These are phyloP conservation scores for Melanchra persicariae DNA, from an alignment of 2,888 invertebrate species.

Conservation along the genomic window DNA sequence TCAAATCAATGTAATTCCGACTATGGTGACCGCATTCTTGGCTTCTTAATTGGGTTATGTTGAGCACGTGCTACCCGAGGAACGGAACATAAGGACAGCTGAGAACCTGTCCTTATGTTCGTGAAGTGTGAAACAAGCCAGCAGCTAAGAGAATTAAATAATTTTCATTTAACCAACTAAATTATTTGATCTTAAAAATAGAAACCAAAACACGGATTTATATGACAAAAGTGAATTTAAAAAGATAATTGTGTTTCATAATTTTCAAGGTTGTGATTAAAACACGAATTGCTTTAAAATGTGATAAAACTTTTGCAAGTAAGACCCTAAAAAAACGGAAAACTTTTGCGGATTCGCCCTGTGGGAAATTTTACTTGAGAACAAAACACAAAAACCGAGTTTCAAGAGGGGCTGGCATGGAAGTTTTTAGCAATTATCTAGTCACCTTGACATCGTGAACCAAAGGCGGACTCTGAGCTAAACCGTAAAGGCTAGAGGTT, in stretches of 20 bases:
- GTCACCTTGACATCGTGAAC: constrained; percentile 22
- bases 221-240: too few relatives aligned
- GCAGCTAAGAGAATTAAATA: not conserved
- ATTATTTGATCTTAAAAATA: not conserved
- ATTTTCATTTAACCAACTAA: not conserved
- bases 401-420: not conserved
- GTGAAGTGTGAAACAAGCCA: not conserved
- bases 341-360: constrained; percentile 64
- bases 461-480: not conserved
- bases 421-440: constrained; percentile 20
- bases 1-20: constrained; percentile 41
- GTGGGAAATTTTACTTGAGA: constrained; percentile 70
- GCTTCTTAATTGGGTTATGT: constrained; percentile 29
- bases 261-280: constrained; percentile 4
- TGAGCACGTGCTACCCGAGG: not conserved
- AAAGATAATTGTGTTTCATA: not conserved
- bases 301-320: constrained; percentile 11
- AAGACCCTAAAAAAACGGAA: constrained; percentile 48
- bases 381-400: constrained; percentile 56
- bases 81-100: not conserved
- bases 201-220: too few relatives aligned
- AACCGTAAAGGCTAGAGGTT: constrained; percentile 45
- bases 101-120: not conserved
- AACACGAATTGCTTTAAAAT: constrained; percentile 2
- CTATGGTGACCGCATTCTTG: constrained; percentile 42